Evolutionary conservation across 2,113 vertebrate genomes (phyloP), one percentile per base, ranked within the genome.

Genomic region (Ranitomeya variabilis): DNA sequence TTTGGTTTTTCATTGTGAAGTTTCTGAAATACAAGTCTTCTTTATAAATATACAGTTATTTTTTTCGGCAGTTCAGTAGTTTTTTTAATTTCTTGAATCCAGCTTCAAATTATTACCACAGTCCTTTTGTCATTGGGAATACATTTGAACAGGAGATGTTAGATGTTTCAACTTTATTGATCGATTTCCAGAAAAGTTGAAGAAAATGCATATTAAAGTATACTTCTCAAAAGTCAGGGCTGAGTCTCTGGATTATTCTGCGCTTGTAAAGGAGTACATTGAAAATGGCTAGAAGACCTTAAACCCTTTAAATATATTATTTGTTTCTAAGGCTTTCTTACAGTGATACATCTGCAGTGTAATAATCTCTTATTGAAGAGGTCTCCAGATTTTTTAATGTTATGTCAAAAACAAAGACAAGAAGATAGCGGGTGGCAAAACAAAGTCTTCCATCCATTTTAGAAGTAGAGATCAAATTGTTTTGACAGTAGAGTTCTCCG

Each of bases 121-220:
- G 79, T 31, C 67, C 78, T 90, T 91, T 91, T 92, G 82, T 85
- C 87, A 82, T 91, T 91, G 91, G 90, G 18, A 89, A 90, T 87
- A 91, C 90, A 91, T 91, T 74, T 85, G 86, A 92, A 89, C 81
- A 90, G 31, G 81, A 89, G 31, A 52, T 59, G 31, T 90, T 91
- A 89, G 26, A 31, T 31, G 26, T 31, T 31, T 64, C 86, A 55
- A 90, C 73, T 54, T 77, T 91, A 90, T 88, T 89, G 92, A 92
- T 91, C 80, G 78, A 89, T 83, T 89, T 92, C 90, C 55, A 87
- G 82, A 90, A 90, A 91, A 90, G 86, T 79, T 82, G 7, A 89
- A 87, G 73, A 83, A 64, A 91, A 91, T 91, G 89, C 89, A 87
- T 91, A 92, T 92, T 86, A 1, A 86, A 91, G 86, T 26, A 5